Evolutionary conservation across 2,797 vertebrate species (phyloP).

Genomic region (Manis pentadactyla): DNA sequence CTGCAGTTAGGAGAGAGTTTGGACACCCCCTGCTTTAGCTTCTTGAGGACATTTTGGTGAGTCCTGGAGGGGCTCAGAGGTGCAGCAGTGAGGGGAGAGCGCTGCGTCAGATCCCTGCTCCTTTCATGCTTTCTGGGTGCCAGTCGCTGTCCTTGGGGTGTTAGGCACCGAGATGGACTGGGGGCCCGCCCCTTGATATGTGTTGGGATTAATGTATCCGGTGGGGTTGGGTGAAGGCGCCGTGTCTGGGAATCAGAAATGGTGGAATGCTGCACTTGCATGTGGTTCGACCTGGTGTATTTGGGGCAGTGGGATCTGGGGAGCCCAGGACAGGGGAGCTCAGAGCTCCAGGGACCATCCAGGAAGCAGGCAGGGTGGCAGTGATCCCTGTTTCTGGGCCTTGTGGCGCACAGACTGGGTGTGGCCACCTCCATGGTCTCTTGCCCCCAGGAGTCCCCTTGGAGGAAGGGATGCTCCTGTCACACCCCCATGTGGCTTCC

Average conservation of each 20-base stretch:
- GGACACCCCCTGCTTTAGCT: neutral
- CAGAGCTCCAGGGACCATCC: neutral
- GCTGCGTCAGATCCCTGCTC: fast-evolving
- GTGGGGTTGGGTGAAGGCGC: neutral
- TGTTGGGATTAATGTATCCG: too few species aligned
- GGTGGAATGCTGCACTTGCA: neutral
- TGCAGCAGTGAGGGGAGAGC: neutral
- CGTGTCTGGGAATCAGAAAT: neutral
- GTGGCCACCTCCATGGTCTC: neutral
- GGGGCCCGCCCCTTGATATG: neutral
- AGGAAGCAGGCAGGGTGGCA: neutral
- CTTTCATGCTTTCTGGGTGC: too few species aligned
- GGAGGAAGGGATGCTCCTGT: constrained; percentile 79
- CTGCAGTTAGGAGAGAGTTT: neutral
- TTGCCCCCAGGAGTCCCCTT: constrained; percentile 86
- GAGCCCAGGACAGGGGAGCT: too few species aligned
- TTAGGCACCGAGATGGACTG: neutral
- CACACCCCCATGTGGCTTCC: constrained; percentile 70
- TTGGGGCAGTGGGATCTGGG: neutral
- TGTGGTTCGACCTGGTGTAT: neutral
- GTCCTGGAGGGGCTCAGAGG: neutral
- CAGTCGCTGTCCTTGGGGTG: neutral
- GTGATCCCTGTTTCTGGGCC: too few species aligned
- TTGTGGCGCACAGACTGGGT: fast-evolving
- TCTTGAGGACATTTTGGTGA: neutral